These are phyloP conservation scores for Arion vulgaris DNA, from an alignment of 1,140 invertebrate species.

Conservation along the genomic window DNA sequence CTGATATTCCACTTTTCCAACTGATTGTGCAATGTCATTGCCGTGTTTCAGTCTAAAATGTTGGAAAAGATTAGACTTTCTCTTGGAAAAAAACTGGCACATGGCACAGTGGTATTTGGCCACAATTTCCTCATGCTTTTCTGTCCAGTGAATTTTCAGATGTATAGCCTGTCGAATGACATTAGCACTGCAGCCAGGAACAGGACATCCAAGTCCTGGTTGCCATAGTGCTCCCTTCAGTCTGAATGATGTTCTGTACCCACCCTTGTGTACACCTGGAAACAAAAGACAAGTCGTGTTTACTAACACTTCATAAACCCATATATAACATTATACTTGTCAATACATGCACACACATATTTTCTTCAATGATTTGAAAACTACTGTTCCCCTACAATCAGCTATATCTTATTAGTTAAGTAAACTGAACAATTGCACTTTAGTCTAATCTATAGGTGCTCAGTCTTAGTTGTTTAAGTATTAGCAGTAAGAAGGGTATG, in stretches of 20 bases:
- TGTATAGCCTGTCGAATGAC: constrained; percentile 26
- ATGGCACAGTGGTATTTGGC: constrained; percentile 27
- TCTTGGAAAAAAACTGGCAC: constrained; percentile 20
- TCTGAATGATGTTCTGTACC: background rate
- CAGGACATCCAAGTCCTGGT: constrained; percentile 25
- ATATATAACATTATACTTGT: background rate
- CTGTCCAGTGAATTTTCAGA: constrained; percentile 33
- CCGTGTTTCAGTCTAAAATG: constrained; percentile 28
- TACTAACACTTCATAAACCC: too few species aligned
- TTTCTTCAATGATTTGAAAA: background rate
- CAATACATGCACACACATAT: background rate
- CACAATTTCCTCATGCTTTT: constrained; percentile 34
- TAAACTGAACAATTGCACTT: too few species aligned
- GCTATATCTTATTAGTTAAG: too few species aligned
- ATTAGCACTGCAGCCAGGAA: constrained; percentile 24
- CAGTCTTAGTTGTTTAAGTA: too few species aligned
- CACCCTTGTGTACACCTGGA: constrained; percentile 4
- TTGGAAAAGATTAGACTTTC: constrained; percentile 30
- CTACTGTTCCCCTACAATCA: background rate
- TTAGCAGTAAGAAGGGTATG: too few species aligned
- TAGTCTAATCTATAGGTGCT: too few species aligned
- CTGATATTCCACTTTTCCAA: constrained; percentile 29
- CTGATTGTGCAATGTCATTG: constrained; percentile 4
- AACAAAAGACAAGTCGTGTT: background rate
- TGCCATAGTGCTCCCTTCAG: background rate